A percentile compares a stretch with the other conserved stretches of the same genome.
Conservation (phyloP, 2,797 vertebrate species). For the Hoplostethus atlanticus region DNA sequence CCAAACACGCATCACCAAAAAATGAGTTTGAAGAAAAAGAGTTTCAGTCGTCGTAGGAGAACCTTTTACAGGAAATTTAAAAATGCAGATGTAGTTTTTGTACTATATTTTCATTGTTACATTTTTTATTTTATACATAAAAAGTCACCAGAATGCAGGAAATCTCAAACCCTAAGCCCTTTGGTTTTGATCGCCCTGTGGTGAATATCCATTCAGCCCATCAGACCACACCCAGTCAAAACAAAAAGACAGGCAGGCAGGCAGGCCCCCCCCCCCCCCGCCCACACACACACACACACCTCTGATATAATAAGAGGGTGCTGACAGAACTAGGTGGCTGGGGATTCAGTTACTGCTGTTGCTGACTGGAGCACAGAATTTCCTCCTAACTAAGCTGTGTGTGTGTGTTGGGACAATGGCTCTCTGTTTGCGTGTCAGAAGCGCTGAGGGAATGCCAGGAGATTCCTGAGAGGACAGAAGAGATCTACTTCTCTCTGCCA, state of each 20-base stretch:
- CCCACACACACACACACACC: not conserved
- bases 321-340: slow-evolving; percentile 30
- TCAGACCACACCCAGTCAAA: slow-evolving; percentile 7
- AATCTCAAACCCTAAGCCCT: too few species aligned
- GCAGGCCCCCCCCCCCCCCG: not conserved
- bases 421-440: slow-evolving; percentile 62
- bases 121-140: too few species aligned
- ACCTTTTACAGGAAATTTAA: too few species aligned
- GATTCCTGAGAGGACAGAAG: slow-evolving; percentile 63
- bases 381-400: not conserved
- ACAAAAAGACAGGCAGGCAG: slow-evolving; percentile 15
- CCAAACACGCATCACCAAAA: too few species aligned
- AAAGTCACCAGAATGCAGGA: too few species aligned
- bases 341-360: slow-evolving; percentile 42
- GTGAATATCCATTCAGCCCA: slow-evolving; percentile 3
- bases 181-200: not conserved
- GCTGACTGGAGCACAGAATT: slow-evolving; percentile 10
- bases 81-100: too few species aligned
- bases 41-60: too few species aligned
- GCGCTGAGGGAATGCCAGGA: slow-evolving; percentile 61
- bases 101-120: too few species aligned
- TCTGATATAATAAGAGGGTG: slow-evolving; percentile 32
- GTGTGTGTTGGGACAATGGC: slow-evolving; percentile 55
- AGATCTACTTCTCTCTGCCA: slow-evolving; percentile 43
- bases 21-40: too few species aligned